phyloP scores from a whole-genome alignment of 2,797 vertebrate species.

The Trematomus bernacchii region DNA sequence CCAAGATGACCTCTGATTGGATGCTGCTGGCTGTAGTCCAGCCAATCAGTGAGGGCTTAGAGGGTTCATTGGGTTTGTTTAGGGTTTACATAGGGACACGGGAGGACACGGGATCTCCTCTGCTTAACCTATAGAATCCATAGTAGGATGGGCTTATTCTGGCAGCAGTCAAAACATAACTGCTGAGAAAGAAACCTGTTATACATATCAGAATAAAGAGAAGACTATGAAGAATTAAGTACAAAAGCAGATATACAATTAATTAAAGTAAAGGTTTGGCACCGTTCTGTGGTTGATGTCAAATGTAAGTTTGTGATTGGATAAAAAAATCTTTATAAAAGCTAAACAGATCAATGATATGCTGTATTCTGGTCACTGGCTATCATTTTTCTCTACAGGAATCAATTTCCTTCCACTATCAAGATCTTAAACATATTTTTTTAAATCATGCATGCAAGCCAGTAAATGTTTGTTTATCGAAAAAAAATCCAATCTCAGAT shows the following conservation, averaged over 20 bases:
- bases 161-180: neutral
- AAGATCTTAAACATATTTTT: neutral
- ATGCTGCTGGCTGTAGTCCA: constrained; percentile 36
- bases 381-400: neutral
- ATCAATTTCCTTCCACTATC: constrained; percentile 11
- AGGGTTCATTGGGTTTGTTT: constrained; percentile 57
- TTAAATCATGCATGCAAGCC: neutral
- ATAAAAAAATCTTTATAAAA: neutral
- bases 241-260: neutral
- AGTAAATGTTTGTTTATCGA: constrained; percentile 9
- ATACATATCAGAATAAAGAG: constrained; percentile 2
- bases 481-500: constrained; percentile 24
- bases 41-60: constrained; percentile 46
- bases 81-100: constrained; percentile 41
- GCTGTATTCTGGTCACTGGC: neutral
- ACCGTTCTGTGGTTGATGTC: neutral
- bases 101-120: constrained; percentile 34
- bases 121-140: neutral
- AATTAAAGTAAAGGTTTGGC: neutral
- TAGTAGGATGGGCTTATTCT: neutral
- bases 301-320: neutral
- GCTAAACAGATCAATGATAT: neutral
- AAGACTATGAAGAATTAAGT: neutral
- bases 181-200: neutral
- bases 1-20: constrained; percentile 46